These are phyloP conservation scores for Lichenostomus cassidix DNA, from an alignment of 2,113 vertebrate genomes.

Conservation along the genomic window DNA sequence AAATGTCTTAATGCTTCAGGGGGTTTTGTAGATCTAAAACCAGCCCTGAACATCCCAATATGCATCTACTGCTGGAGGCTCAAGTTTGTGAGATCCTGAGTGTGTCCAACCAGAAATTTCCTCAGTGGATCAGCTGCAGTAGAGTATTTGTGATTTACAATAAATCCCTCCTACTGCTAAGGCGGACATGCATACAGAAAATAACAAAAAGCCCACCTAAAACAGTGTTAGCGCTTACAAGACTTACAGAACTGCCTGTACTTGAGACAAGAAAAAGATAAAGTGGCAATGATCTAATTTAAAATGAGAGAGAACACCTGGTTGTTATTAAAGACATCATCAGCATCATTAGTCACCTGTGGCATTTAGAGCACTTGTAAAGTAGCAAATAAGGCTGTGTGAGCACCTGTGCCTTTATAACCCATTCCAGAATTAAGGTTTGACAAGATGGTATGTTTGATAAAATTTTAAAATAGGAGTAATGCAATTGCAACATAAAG, in stretches of 20 bases:
- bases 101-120: not conserved
- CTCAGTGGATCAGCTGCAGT: not conserved
- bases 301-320: not conserved
- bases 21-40: not conserved
- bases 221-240: rapidly evolving
- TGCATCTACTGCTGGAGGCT: not conserved
- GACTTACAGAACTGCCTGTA: too few relatives aligned
- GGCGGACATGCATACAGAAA: not conserved
- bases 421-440: not conserved
- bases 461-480: not conserved
- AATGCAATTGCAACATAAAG: not conserved
- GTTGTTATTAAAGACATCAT: not conserved
- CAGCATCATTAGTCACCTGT: not conserved
- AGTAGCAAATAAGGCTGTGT: not conserved
- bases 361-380: not conserved
- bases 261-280: not conserved
- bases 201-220: not conserved
- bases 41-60: not conserved
- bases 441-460: not conserved
- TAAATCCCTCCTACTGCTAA: not conserved
- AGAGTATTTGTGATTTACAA: not conserved
- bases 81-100: not conserved
- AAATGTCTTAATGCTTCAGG: not conserved
- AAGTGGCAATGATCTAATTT: not conserved
- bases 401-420: not conserved